Conservation (phyloP, 2,113 vertebrate genomes). For the Sinocyclocheilus rhinocerous region DNA sequence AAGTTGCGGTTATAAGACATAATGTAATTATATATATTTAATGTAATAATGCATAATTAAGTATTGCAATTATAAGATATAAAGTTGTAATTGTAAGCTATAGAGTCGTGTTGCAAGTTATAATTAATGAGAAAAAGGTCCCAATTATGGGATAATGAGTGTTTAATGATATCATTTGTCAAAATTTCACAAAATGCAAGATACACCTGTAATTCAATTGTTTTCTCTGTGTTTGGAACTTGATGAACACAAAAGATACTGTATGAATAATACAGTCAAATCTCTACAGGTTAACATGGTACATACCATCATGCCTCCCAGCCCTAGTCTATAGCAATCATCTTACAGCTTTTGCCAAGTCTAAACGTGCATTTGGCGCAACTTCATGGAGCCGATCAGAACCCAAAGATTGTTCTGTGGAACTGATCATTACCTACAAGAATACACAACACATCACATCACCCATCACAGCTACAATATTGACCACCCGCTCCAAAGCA, state of each 20-base stretch:
- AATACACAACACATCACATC: slow-evolving; percentile 9
- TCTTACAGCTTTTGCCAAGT: background rate
- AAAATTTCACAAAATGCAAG: background rate
- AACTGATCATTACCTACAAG: slow-evolving; percentile 54
- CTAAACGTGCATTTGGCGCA: background rate
- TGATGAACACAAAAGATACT: background rate
- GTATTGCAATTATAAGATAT: background rate
- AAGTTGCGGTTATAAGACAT: no score
- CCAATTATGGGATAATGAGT: no score
- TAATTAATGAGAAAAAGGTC: background rate
- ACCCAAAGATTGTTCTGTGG: background rate
- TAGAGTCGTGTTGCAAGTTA: background rate
- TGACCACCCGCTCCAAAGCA: slow-evolving; percentile 58
- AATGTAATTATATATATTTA: no score
- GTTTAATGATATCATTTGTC: no score
- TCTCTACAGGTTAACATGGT: background rate
- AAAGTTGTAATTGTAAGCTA: no score
- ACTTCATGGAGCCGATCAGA: background rate
- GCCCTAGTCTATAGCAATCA: background rate
- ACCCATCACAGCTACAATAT: slow-evolving; percentile 50
- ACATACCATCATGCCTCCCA: background rate
- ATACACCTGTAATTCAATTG: background rate
- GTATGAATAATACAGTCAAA: background rate
- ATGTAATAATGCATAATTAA: no score
- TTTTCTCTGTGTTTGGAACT: background rate